Base-by-base conservation (phyloP, 1,140 invertebrate genomes). In the Drosophila bocqueti region DNA sequence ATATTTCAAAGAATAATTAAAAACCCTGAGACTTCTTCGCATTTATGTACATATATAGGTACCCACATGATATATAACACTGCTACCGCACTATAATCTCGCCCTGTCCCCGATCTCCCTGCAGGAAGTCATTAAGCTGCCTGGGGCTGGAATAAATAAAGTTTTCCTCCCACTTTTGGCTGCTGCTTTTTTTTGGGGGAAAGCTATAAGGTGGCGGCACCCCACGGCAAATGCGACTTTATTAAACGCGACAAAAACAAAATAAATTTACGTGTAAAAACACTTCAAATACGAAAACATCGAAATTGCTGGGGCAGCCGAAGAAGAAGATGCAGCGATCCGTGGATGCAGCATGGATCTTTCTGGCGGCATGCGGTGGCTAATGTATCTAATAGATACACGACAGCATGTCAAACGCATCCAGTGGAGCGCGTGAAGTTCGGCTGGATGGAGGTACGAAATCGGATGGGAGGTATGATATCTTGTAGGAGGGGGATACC, bases 341-440 rank as follows among this genome's bases (percentile, higher is more conserved):
- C 47, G 31, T 34, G 29, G 69, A 55, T 67, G 68, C 76, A 67
- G 55, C 60, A 69, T 24, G 36, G 31, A 69, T 34, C 24, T 24
- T 18, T 50, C 49, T 42, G 26, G 46, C 31, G 42, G 72, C 83
- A 87, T 74, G 81, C 69, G 74, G 85, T 69, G 69, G 85, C 85
- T 89, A 89, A 89, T 89, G 85, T 85, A 89, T 90, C 85, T 89
- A 89, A 90, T 89, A 89, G 85, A 85, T 89, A 89, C 85, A 89
- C 78, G 85, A 89, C 85, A 79, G 81, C 79, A 90, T 79, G 82
- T 81, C 85, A 90, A 76, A 52, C 47, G 78, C 69, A 69, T 40
- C 62, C 81, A 84, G 34, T 58, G 59, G 47, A 84, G 84, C 84
- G 67, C 71, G 31, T 66, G 43, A 66, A 29, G 57, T 54, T 63